phyloP scores from a whole-genome alignment of 2,888 invertebrate species.

The Ophioninae sp. region DNA sequence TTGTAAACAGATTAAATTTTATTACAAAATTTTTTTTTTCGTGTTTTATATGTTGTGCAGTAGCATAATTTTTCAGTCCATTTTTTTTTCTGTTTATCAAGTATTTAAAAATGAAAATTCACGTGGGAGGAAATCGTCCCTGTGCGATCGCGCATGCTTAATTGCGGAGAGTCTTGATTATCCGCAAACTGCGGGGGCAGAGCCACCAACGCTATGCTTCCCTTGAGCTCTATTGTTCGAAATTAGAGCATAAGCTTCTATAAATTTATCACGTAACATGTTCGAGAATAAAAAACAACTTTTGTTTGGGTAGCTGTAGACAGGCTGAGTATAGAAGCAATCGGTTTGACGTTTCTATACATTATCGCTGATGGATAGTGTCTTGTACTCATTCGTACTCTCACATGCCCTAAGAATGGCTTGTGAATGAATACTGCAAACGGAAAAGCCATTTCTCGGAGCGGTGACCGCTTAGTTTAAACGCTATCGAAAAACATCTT shows the following conservation, averaged over 20 bases:
- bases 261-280: constrained; percentile 10
- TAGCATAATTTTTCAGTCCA: too few relatives aligned
- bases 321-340: constrained; percentile 40
- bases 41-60: too few relatives aligned
- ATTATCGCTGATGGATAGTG: constrained; percentile 29
- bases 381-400: constrained; percentile 5
- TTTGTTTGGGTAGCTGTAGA: constrained; percentile 1
- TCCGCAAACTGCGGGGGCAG: neutral
- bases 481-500: too few relatives aligned
- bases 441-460: constrained; percentile 1
- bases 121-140: neutral
- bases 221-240: constrained; percentile 1
- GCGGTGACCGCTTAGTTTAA: too few relatives aligned
- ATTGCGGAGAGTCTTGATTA: neutral
- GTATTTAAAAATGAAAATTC: too few relatives aligned
- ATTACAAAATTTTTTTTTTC: too few relatives aligned
- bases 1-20: too few relatives aligned
- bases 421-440: neutral
- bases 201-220: neutral
- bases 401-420: neutral
- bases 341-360: constrained; percentile 26
- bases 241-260: constrained; percentile 12
- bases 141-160: neutral
- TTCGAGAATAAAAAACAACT: constrained; percentile 13
- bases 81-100: too few relatives aligned